Percentiles rank a stretch among this genome's conserved stretches.
These are phyloP conservation scores for Sipha maydis DNA, from an alignment of 2,888 invertebrate genomes.

Conservation along the genomic window DNA sequence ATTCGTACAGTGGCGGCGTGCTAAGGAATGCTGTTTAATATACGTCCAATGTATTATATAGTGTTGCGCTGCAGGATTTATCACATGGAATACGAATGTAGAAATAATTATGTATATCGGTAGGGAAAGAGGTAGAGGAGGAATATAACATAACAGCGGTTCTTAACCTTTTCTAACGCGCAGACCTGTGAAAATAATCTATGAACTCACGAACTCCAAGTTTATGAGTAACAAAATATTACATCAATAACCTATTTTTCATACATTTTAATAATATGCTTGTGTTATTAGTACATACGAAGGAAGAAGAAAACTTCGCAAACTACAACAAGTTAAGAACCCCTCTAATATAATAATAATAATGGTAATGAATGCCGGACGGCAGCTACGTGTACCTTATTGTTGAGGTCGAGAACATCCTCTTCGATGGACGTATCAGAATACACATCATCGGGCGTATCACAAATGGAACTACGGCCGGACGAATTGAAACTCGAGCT, in stretches of 20 bases:
- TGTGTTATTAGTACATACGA: no score
- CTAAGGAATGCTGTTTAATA: conserved; percentile 24
- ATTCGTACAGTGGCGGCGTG: not conserved
- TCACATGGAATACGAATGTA: not conserved
- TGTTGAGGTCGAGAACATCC: conserved; percentile 92
- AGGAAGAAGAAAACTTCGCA: no score
- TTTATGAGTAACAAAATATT: no score
- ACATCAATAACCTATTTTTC: no score
- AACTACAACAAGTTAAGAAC: no score
- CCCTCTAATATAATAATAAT: not conserved
- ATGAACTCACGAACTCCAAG: no score
- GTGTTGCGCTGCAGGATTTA: not conserved
- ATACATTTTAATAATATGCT: no score
- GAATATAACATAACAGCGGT: not conserved
- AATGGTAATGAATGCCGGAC: not conserved
- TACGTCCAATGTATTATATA: not conserved
- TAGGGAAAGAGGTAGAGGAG: not conserved
- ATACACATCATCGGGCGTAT: conserved; percentile 94
- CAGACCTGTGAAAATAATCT: no score
- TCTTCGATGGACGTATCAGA: conserved; percentile 92
- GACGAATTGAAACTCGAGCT: conserved; percentile 94
- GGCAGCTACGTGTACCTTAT: conserved; percentile 75
- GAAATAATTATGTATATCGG: conserved; percentile 7
- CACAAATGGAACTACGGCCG: conserved; percentile 90
- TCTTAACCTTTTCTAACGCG: not conserved